A percentile compares a stretch with the other conserved stretches of the same genome.
Conservation (phyloP, 2,888 invertebrate genomes). For the Apomyelois bistriatella region DNA sequence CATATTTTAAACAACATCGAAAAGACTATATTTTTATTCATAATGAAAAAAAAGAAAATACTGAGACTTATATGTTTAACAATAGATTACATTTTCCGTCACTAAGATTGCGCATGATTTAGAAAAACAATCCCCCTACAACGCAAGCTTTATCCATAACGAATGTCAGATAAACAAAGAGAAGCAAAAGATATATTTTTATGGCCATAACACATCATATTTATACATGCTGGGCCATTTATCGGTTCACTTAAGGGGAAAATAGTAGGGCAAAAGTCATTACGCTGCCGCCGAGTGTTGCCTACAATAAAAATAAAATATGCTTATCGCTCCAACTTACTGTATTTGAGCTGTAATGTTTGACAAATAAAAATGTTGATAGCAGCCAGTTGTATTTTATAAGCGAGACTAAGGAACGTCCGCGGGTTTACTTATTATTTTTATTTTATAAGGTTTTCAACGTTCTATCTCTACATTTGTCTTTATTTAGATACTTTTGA, state of each 20-base stretch:
- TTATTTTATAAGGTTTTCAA: background rate
- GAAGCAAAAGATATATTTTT: background rate
- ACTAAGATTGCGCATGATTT: background rate
- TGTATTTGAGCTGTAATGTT: conserved; percentile 40
- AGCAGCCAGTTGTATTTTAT: conserved; percentile 16
- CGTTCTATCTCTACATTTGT: too few relatives aligned
- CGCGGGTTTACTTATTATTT: background rate
- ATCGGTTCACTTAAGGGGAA: conserved; percentile 43
- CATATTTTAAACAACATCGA: too few relatives aligned
- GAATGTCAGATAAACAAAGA: background rate
- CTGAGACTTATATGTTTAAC: too few relatives aligned
- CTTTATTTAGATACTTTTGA: too few relatives aligned
- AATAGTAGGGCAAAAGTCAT: conserved; percentile 39
- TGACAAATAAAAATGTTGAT: conserved; percentile 39
- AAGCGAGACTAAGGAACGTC: background rate
- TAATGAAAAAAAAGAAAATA: too few relatives aligned
- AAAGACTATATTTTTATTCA: too few relatives aligned
- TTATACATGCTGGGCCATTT: conserved; percentile 27
- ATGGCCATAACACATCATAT: conserved; percentile 14
- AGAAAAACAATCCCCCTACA: background rate
- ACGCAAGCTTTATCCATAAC: background rate
- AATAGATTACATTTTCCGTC: too few relatives aligned
- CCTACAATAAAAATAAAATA: conserved; percentile 55
- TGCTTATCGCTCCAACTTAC: conserved; percentile 49
- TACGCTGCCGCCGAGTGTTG: conserved; percentile 39